Conservation (phyloP, 2,888 invertebrate genomes). For the Stenichneumon culpator region DNA sequence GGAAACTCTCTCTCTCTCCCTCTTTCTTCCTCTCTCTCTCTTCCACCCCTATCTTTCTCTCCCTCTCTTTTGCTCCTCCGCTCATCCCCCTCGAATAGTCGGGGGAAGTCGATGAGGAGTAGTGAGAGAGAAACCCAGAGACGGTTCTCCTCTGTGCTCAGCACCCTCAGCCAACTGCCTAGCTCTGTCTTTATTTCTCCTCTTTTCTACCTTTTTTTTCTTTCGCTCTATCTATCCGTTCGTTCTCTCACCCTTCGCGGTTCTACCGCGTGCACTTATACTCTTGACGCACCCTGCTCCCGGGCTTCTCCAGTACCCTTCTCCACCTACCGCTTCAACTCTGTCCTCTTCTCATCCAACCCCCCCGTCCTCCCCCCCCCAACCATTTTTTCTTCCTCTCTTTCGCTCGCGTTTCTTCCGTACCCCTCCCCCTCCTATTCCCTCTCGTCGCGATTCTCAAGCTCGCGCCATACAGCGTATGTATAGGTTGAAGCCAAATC, state of each 20-base stretch:
- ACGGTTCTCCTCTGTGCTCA: constrained; percentile 39
- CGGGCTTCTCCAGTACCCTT: constrained; percentile 60
- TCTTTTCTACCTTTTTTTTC: constrained; percentile 8
- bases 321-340: constrained; percentile 45
- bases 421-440: neutral
- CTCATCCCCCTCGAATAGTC: constrained; percentile 8
- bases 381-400: constrained; percentile 12
- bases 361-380: neutral
- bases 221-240: constrained; percentile 12
- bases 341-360: neutral
- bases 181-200: constrained; percentile 17
- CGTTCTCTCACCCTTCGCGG: constrained; percentile 52
- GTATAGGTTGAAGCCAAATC: constrained; percentile 71
- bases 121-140: constrained; percentile 21
- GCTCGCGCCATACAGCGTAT: constrained; percentile 21
- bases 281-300: constrained; percentile 77
- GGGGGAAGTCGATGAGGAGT: constrained; percentile 15
- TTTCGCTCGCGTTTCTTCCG: constrained; percentile 11
- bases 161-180: constrained; percentile 27
- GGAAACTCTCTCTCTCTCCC: constrained; percentile 77
- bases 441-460: constrained; percentile 49
- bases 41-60: constrained; percentile 41
- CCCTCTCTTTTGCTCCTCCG: constrained; percentile 68
- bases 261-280: constrained; percentile 77
- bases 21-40: constrained; percentile 61